Evolutionary conservation across 2,113 vertebrate species (phyloP).

Genomic region (Potamarius usumacintae): DNA sequence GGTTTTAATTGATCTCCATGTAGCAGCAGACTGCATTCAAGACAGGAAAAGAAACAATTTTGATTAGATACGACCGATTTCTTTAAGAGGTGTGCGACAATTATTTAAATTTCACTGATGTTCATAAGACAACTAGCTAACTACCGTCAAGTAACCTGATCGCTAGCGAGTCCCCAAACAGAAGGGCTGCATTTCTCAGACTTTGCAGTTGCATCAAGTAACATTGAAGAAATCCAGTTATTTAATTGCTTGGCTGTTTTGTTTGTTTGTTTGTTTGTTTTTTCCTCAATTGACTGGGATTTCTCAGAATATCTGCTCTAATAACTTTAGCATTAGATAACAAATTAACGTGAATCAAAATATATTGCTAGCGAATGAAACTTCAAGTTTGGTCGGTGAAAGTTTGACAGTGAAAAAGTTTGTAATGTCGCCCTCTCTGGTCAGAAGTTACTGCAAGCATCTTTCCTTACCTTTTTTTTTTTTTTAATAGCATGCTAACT

Average conservation of each 20-base stretch:
- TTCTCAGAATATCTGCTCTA: neutral
- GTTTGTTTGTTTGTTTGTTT: neutral
- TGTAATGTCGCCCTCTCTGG: neutral
- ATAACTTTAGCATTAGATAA: too few relatives aligned
- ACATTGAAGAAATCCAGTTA: neutral
- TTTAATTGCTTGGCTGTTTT: neutral
- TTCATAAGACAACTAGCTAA: neutral
- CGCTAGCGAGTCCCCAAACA: neutral
- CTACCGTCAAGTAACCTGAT: neutral
- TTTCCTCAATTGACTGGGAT: neutral
- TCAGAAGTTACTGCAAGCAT: neutral
- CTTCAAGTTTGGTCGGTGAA: too few relatives aligned
- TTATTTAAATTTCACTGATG: neutral
- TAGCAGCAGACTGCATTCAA: neutral
- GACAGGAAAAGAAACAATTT: neutral
- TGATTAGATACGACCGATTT: too few relatives aligned
- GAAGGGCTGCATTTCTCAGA: neutral
- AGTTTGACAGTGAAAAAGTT: neutral
- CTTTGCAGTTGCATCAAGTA: neutral
- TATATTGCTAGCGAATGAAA: too few relatives aligned
- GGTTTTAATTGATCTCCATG: neutral
- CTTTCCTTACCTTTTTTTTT: neutral
- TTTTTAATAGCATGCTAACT: neutral
- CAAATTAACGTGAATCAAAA: too few relatives aligned
- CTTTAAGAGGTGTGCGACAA: neutral